Conservation (phyloP, 1,140 invertebrate genomes). For the Ostrea denselamellosa region DNA sequence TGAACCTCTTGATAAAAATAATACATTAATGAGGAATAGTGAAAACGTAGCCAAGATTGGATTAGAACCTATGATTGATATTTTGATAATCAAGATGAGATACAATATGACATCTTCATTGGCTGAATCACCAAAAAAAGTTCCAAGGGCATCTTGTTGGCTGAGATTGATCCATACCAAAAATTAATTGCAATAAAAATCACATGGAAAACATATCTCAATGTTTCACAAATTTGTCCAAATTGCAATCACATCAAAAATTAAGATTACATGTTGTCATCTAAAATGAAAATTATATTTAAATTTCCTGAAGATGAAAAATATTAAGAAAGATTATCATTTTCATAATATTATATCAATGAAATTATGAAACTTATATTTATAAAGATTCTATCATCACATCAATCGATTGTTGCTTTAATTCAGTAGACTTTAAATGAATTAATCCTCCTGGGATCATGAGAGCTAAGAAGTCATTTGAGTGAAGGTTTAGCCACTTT, state of each 20-base stretch:
- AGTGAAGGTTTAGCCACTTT: neutral
- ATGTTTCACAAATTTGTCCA: no score
- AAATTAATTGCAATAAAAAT: no score
- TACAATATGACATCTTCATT: neutral
- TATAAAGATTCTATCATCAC: no score
- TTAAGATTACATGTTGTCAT: neutral
- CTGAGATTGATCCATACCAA: no score
- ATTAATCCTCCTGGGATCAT: neutral
- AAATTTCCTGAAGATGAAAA: neutral
- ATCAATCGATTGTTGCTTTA: no score
- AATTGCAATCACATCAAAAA: neutral
- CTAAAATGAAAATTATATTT: neutral
- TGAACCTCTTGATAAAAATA: neutral
- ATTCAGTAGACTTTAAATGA: no score
- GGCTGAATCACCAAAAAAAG: neutral
- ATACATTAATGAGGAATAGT: neutral
- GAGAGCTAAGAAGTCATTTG: neutral
- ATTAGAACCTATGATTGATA: neutral
- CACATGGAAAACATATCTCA: no score
- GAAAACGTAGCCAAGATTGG: neutral
- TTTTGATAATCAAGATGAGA: neutral
- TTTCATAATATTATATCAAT: neutral
- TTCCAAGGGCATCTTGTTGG: no score
- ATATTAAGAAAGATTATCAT: neutral
- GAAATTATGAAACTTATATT: neutral